Conservation (phyloP, 1,140 invertebrate species). For the Brachionus sp. region DNA sequence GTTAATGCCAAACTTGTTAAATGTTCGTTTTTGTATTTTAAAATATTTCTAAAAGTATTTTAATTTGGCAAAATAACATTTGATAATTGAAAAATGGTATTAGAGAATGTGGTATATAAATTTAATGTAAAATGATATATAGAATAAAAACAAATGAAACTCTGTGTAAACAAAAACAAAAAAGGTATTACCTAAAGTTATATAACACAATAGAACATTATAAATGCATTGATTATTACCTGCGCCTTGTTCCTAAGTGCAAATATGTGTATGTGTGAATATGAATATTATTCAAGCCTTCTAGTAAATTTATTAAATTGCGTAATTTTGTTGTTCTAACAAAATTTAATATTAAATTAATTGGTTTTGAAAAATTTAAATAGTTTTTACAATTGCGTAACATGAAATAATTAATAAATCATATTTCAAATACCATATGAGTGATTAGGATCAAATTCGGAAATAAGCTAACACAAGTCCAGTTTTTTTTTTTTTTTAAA, state of each 20-base stretch:
- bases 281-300: not conserved
- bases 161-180: not conserved
- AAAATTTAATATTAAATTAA: conserved; percentile 2
- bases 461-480: not conserved
- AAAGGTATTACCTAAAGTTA: conserved; percentile 31
- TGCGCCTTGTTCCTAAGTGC: conserved; percentile 4
- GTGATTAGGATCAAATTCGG: not conserved
- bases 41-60: not conserved
- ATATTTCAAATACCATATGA: not conserved
- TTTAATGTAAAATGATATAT: not conserved
- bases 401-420: not conserved
- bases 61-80: not conserved
- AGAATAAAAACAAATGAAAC: not conserved
- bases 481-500: not conserved
- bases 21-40: not conserved
- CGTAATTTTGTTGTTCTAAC: not conserved
- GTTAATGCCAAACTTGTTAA: not conserved
- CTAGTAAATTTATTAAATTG: not conserved
- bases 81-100: not conserved
- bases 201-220: conserved; percentile 13
- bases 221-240: conserved; percentile 29
- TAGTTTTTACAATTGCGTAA: not conserved
- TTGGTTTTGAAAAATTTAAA: not conserved
- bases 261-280: conserved; percentile 18
- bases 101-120: not conserved